These are phyloP conservation scores for Podocnemis expansa DNA, from an alignment of 2,113 vertebrate genomes.

Conservation along the genomic window DNA sequence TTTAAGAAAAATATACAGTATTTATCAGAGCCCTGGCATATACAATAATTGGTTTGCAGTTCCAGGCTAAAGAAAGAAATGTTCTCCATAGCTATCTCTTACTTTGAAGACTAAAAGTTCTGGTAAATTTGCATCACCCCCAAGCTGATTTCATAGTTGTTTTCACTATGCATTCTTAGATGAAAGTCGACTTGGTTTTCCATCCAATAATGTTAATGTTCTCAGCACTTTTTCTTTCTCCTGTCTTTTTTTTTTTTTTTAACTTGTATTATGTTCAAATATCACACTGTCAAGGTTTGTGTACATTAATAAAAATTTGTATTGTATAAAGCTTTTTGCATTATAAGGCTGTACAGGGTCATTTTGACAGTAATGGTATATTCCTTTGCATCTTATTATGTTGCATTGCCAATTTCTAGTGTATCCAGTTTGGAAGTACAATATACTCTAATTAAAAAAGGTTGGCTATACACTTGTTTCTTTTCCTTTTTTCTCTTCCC, in stretches of 20 bases:
- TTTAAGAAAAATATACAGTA: slow-evolving; percentile 75
- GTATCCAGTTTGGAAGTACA: slow-evolving; percentile 99
- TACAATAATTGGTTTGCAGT: slow-evolving; percentile 73
- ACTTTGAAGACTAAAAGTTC: slow-evolving; percentile 74
- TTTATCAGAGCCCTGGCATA: slow-evolving; percentile 77
- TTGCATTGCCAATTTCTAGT: slow-evolving; percentile 99
- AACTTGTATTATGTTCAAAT: slow-evolving; percentile 85
- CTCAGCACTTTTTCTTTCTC: slow-evolving; percentile 79
- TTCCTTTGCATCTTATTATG: slow-evolving; percentile 93
- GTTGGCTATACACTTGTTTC: slow-evolving; percentile 79
- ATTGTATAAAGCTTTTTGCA: slow-evolving; percentile 99
- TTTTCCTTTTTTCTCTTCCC: slow-evolving; percentile 58
- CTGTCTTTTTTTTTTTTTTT: slow-evolving; percentile 81
- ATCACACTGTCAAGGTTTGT: slow-evolving; percentile 83
- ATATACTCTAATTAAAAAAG: slow-evolving; percentile 95
- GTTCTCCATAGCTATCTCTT: slow-evolving; percentile 64
- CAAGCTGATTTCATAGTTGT: slow-evolving; percentile 69
- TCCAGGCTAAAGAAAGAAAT: slow-evolving; percentile 76
- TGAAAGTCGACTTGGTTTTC: slow-evolving; percentile 75
- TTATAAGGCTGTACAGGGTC: slow-evolving; percentile 99
- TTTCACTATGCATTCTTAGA: slow-evolving; percentile 75
- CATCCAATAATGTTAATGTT: slow-evolving; percentile 76
- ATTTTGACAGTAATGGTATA: slow-evolving; percentile 98
- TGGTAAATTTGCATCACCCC: slow-evolving; percentile 66
- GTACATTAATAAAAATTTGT: slow-evolving; percentile 93